phyloP scores from a whole-genome alignment of 2,797 vertebrate genomes.

The Sternotherus odoratus region DNA sequence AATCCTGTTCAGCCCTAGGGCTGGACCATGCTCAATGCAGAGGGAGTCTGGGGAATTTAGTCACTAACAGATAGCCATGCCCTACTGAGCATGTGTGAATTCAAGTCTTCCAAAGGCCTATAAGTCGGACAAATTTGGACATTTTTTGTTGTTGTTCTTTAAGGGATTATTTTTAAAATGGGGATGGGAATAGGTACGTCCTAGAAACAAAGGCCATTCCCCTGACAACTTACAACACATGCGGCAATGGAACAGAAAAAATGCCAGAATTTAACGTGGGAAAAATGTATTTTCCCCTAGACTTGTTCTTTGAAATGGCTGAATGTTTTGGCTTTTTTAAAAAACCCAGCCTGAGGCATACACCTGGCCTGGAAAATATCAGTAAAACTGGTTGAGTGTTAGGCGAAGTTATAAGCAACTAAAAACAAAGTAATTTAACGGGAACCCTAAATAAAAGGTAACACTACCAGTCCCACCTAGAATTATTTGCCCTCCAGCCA shows the following conservation, averaged over 20 bases:
- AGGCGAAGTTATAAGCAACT: background rate
- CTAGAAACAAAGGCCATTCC: background rate
- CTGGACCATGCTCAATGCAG: background rate
- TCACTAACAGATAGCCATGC: background rate
- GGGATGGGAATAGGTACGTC: background rate
- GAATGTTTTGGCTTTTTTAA: background rate
- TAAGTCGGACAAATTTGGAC: background rate
- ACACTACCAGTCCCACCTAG: background rate
- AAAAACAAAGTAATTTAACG: background rate
- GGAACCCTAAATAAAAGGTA: background rate
- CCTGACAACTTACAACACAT: slow-evolving; percentile 43
- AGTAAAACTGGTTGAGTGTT: background rate
- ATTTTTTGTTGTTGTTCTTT: background rate
- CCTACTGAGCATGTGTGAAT: background rate
- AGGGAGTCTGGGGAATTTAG: too few species aligned
- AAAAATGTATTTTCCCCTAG: background rate
- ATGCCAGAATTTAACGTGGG: background rate
- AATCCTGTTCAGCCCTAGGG: background rate
- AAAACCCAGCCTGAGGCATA: background rate
- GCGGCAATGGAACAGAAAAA: background rate
- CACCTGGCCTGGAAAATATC: background rate
- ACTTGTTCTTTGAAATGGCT: background rate
- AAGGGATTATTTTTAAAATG: background rate
- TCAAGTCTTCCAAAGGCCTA: background rate
- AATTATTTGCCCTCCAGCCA: background rate